Conservation (phyloP, 2,888 invertebrate species). For the Siphlonurus alternatus region DNA sequence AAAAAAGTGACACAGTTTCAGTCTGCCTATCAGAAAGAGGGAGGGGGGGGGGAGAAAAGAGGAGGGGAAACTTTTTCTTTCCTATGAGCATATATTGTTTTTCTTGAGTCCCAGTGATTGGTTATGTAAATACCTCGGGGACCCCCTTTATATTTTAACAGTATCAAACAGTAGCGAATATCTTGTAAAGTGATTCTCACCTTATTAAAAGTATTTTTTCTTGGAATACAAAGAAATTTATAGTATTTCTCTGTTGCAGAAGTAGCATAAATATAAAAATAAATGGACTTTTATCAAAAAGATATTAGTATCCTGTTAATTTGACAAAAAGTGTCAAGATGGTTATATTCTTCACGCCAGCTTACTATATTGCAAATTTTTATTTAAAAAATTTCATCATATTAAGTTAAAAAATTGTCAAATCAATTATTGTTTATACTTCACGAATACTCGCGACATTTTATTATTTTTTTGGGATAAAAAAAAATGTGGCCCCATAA, state of each 20-base stretch:
- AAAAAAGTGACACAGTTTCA: not conserved
- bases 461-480: too few species aligned
- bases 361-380: not conserved
- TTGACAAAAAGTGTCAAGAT: not conserved
- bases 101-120: too few species aligned
- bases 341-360: not conserved
- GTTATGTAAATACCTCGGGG: too few species aligned
- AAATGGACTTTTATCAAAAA: constrained; percentile 2
- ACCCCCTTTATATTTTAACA: too few species aligned
- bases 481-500: not conserved
- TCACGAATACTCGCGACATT: too few species aligned
- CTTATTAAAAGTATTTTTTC: too few species aligned
- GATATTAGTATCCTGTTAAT: not conserved
- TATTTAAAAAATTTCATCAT: not conserved
- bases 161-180: too few species aligned
- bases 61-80: too few species aligned
- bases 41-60: not conserved
- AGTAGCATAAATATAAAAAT: constrained; percentile 1
- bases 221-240: not conserved
- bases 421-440: too few species aligned
- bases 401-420: too few species aligned
- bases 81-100: too few species aligned
- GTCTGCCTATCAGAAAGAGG: not conserved
- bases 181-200: too few species aligned
- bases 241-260: not conserved